phyloP scores from a whole-genome alignment of 2,888 invertebrate species.

The Chironomus riparius region DNA sequence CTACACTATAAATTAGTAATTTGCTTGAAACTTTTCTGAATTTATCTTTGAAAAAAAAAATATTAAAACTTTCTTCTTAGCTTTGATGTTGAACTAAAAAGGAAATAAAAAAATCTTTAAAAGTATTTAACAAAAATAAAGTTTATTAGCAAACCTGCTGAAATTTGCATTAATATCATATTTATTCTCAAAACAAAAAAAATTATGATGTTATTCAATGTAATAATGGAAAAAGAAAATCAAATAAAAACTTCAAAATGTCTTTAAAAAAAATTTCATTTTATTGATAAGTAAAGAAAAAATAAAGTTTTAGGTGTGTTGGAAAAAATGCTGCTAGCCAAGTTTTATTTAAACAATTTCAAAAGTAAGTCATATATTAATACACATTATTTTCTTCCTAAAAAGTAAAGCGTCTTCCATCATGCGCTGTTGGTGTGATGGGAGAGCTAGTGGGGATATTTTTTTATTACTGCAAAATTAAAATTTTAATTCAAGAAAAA shows the following conservation, averaged over 20 bases:
- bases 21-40: neutral
- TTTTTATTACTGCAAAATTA: slow-evolving; percentile 24
- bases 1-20: neutral
- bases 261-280: neutral
- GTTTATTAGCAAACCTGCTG: neutral
- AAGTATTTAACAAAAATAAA: neutral
- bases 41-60: neutral
- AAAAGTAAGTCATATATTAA: neutral
- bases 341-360: neutral
- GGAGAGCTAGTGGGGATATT: slow-evolving; percentile 7
- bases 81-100: slow-evolving; percentile 16
- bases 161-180: slow-evolving; percentile 10
- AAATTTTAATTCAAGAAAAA: slow-evolving; percentile 25
- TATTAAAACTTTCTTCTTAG: slow-evolving; percentile 17
- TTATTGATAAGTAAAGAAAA: neutral
- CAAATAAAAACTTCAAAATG: slow-evolving; percentile 12
- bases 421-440: neutral
- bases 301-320: neutral
- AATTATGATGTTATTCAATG: slow-evolving; percentile 12
- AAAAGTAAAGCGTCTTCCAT: neutral
- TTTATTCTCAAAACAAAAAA: slow-evolving; percentile 20
- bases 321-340: neutral
- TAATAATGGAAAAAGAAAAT: slow-evolving; percentile 1
- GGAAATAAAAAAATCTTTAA: slow-evolving; percentile 13
- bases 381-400: neutral